Conservation (phyloP, 1,140 invertebrate genomes). For the Physella acuta region DNA sequence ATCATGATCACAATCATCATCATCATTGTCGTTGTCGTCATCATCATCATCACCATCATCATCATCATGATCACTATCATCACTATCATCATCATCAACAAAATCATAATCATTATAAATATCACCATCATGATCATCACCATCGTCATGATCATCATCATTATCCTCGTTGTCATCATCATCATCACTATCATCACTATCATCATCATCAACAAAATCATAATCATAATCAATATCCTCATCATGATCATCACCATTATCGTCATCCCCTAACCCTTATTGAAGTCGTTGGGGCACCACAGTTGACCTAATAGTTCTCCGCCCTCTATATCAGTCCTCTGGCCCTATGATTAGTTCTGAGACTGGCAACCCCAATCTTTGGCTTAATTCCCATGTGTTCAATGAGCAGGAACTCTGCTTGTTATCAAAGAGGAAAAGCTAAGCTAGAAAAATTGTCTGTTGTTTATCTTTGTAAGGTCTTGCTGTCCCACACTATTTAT, state of each 20-base stretch:
- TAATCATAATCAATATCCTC: conserved; percentile 2
- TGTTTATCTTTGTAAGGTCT: too few species aligned
- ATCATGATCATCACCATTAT: too few species aligned
- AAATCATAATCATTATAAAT: conserved; percentile 25
- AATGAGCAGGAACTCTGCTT: too few species aligned
- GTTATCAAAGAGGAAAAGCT: too few species aligned
- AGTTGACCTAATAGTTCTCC: background rate
- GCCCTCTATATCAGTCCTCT: too few species aligned
- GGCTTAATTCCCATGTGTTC: too few species aligned
- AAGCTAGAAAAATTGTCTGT: too few species aligned
- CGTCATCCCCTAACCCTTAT: too few species aligned
- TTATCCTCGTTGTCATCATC: background rate
- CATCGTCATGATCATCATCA: conserved; percentile 2
- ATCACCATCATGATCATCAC: conserved; percentile 14
- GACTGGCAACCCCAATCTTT: too few species aligned
- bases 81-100: conserved; percentile 27
- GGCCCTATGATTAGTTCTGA: too few species aligned
- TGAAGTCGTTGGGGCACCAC: background rate
- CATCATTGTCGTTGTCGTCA: conserved; percentile 22
- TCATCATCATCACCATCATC: conserved; percentile 3
- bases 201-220: background rate
- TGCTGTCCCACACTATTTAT: too few species aligned
- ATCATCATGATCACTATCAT: conserved; percentile 27
- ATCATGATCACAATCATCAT: conserved; percentile 28
- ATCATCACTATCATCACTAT: background rate